Evolutionary conservation across 2,888 invertebrate species (phyloP).

Genomic region (Actias luna): DNA sequence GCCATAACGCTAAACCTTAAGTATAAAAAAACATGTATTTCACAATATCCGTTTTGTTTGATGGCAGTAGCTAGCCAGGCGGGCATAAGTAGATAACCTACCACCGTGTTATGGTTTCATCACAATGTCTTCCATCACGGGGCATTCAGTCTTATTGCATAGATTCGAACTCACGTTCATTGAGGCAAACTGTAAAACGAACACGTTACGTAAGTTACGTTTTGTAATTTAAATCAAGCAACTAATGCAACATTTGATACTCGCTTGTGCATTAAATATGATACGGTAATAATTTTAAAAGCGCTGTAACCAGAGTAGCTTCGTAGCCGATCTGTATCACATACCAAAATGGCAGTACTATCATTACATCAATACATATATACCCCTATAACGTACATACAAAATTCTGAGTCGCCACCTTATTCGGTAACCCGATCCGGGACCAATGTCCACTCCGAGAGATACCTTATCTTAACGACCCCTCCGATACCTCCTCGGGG

Average conservation of each 20-base stretch:
- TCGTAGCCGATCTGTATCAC: neutral
- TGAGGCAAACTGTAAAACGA: no score
- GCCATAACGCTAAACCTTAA: no score
- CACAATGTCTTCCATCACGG: no score
- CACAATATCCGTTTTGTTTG: no score
- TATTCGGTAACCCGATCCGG: conserved; percentile 62
- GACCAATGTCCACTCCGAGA: conserved; percentile 55
- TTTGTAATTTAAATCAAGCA: neutral
- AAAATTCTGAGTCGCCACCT: conserved; percentile 33
- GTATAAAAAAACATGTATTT: no score
- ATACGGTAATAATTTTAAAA: neutral
- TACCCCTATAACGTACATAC: neutral
- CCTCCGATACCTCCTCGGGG: conserved; percentile 31
- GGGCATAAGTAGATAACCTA: no score
- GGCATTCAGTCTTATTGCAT: no score
- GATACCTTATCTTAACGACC: conserved; percentile 78
- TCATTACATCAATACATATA: neutral
- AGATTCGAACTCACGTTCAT: no score
- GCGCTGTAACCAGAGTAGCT: neutral
- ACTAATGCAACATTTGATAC: neutral
- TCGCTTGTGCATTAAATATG: neutral
- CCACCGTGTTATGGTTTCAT: no score
- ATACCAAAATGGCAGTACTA: conserved; percentile 1
- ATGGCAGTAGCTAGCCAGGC: no score
- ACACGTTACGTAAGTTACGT: neutral